A percentile compares a stretch with the other conserved stretches of the same genome.
Evolutionary conservation across 1,140 invertebrate species (phyloP).

Genomic region (Sycophaga agraensis): DNA sequence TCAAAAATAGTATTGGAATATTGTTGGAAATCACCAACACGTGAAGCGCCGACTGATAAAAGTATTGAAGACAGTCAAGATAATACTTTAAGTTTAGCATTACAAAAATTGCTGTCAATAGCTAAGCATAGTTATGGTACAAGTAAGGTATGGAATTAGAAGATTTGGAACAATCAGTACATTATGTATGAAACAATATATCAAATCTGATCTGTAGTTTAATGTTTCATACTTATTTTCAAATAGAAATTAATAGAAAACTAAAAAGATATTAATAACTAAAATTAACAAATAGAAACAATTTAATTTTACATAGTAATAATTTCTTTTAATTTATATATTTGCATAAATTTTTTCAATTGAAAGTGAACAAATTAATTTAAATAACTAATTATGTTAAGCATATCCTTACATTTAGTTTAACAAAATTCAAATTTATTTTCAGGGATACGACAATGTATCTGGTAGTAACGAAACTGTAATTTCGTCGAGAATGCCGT

Average conservation of each 20-base stretch:
- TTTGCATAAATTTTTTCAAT: too few species aligned
- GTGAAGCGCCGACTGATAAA: constrained; percentile 37
- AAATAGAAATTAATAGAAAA: too few species aligned
- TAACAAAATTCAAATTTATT: too few species aligned
- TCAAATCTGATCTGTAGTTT: too few species aligned
- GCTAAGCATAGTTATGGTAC: constrained; percentile 59
- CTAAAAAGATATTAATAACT: too few species aligned
- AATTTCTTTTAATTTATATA: too few species aligned
- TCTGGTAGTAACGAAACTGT: constrained; percentile 55
- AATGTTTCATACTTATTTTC: too few species aligned
- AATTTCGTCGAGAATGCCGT: constrained; percentile 49
- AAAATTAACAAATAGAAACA: too few species aligned
- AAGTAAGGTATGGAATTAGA: constrained; percentile 44
- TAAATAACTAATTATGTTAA: background rate
- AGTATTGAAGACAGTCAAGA: constrained; percentile 34
- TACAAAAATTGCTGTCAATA: constrained; percentile 66
- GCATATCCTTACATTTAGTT: background rate
- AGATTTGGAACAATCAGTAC: too few species aligned
- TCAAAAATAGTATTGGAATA: constrained; percentile 81
- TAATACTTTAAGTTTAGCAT: constrained; percentile 45
- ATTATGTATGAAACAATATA: too few species aligned
- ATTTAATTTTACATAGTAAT: too few species aligned
- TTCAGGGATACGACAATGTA: constrained; percentile 48
- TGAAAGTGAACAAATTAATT: too few species aligned
- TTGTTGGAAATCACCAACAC: constrained; percentile 67